A percentile compares a stretch with the other conserved stretches of the same genome.
Evolutionary conservation across 2,797 vertebrate species (phyloP).

Genomic region (Helarctos malayanus): DNA sequence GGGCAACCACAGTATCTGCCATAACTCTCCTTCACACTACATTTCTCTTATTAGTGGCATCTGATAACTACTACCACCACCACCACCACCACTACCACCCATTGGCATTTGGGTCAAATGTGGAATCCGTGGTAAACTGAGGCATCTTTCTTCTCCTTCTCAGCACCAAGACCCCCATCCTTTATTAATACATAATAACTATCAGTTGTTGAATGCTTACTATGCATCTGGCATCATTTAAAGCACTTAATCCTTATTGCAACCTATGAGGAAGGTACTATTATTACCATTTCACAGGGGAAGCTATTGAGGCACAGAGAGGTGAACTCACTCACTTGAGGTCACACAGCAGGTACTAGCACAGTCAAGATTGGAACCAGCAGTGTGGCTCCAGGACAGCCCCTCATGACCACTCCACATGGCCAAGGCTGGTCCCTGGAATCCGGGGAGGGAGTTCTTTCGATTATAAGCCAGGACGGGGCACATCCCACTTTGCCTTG

Average conservation of each 20-base stretch:
- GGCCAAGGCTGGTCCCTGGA: neutral
- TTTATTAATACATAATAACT: neutral
- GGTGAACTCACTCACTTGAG: neutral
- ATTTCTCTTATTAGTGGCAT: neutral
- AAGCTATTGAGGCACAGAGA: neutral
- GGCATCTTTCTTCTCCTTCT: neutral
- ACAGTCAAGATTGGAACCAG: neutral
- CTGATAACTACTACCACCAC: neutral
- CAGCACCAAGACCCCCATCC: neutral
- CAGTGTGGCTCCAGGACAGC: neutral
- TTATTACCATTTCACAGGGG: neutral
- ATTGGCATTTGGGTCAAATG: neutral
- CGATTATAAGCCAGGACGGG: neutral
- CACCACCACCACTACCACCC: too few species aligned
- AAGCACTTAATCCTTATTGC: neutral
- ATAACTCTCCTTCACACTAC: neutral
- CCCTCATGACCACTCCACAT: neutral
- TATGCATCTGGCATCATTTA: neutral
- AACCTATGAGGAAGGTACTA: neutral
- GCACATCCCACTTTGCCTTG: neutral
- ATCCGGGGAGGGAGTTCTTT: neutral
- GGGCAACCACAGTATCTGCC: neutral
- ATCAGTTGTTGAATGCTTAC: neutral
- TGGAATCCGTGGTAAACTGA: neutral
- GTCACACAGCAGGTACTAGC: neutral